Evolutionary conservation across 2,888 invertebrate species (phyloP), one percentile per base, ranked within the genome.

Genomic region (Pachydiplax longipennis): DNA sequence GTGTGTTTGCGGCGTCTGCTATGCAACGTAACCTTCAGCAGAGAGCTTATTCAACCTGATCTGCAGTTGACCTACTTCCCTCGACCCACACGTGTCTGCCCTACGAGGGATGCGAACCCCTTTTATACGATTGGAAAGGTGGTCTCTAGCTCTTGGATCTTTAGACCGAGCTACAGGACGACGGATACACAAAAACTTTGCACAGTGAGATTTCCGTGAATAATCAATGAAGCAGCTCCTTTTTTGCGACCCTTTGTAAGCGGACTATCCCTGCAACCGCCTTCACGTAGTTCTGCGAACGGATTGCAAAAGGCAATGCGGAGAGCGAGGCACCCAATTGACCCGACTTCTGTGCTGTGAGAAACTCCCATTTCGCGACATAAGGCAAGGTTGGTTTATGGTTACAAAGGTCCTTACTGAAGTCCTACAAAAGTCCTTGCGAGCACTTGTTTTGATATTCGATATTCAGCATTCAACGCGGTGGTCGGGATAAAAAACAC

Each of bases 11-110:
- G 31, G 22, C 13, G 25, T 25, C 73, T 25, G 73, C 73, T 2
- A 31, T 73, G 73, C 73, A 73, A 25, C 73, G 73, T 73, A 73
- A 73, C 73, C 73, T 73, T 31, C 73, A 31, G 25, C 31, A 2
- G 73, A 73, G 73, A 73, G 73, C 73, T 73, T 73, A 73, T 73
- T 73, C 73, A 73, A 73, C 73, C 73, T 73, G 73, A 73, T 73
- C 73, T 73, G 73, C 73, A 73, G 73, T 73, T 73, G 73, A 73
- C 73, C 73, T 73, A 73, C 73, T 73, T 73, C 73, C 25, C 73
- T 12, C 73, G 73, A 31, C 73, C 73, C 73, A 25, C 73, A 73
- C 73, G 73, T 73, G 73, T 73, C 73, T 73, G 73, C 73, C 73
- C 73, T 31, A 3, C 12, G 73, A 73, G 73, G 73, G 73, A 73